These are phyloP conservation scores for Gymnocypris eckloni DNA, from an alignment of 2,797 vertebrate genomes.

Conservation along the genomic window DNA sequence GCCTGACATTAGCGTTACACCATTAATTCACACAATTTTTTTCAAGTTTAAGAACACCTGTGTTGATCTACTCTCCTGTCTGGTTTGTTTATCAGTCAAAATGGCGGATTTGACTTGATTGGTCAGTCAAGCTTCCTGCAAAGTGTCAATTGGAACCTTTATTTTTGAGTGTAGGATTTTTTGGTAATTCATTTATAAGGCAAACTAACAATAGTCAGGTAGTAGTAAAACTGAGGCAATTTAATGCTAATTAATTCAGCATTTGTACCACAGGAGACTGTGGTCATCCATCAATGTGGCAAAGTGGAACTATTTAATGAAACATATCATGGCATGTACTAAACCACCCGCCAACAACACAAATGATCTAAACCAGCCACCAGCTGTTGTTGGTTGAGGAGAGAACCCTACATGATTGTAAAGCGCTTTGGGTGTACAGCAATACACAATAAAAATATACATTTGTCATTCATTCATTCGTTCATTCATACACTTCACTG, in stretches of 20 bases:
- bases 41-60: not conserved
- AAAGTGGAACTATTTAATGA: not conserved
- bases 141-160: not conserved
- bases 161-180: not conserved
- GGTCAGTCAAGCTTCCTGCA: not conserved
- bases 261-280: not conserved
- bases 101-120: not conserved
- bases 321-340: not conserved
- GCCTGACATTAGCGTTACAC: not conserved
- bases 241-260: constrained; percentile 11
- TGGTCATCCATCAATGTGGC: not conserved
- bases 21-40: not conserved
- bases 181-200: not conserved
- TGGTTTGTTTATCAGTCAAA: too few species aligned
- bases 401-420: too few species aligned
- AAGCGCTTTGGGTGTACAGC: too few species aligned
- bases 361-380: constrained; percentile 30
- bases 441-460: too few species aligned
- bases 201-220: not conserved
- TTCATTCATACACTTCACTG: not conserved
- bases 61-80: not conserved
- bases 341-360: not conserved
- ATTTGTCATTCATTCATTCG: too few species aligned
- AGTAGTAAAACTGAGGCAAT: not conserved
- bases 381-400: too few species aligned